Evolutionary conservation across 2,113 vertebrate genomes (phyloP).

Genomic region (Corythoichthys intestinalis): DNA sequence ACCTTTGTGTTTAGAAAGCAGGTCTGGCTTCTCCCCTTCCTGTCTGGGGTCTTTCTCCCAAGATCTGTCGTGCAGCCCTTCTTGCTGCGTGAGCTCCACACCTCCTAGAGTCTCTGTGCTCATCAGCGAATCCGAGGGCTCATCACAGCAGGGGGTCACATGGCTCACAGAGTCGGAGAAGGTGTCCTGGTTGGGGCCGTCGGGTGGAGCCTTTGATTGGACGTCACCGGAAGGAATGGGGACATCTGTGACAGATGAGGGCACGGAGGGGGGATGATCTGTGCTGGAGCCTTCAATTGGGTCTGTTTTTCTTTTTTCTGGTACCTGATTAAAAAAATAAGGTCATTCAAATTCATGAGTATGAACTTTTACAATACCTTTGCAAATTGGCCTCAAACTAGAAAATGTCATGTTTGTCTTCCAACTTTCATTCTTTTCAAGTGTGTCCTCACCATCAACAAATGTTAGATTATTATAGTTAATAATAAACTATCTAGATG

Average conservation of each 20-base stretch:
- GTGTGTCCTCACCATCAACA: not conserved
- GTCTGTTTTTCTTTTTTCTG: constrained; percentile 33
- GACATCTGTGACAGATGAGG: constrained; percentile 12
- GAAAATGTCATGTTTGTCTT: not conserved
- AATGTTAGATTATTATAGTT: not conserved
- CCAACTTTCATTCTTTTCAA: not conserved
- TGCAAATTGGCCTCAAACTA: not conserved
- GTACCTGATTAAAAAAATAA: constrained; percentile 35
- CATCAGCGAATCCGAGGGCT: constrained; percentile 26
- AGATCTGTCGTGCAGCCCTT: constrained; percentile 22
- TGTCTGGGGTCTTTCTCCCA: constrained; percentile 18
- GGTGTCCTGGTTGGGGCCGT: constrained; percentile 44
- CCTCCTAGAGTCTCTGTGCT: constrained; percentile 53
- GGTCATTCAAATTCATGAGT: constrained; percentile 1
- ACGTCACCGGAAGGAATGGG: constrained; percentile 23
- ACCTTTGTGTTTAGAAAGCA: constrained; percentile 53
- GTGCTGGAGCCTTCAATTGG: constrained; percentile 21
- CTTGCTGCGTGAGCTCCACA: constrained; percentile 30
- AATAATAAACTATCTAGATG: not conserved
- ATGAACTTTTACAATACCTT: not conserved
- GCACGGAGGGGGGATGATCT: constrained; percentile 1
- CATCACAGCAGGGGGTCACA: constrained; percentile 47
- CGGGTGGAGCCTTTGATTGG: constrained; percentile 27
- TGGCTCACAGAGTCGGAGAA: constrained; percentile 69
- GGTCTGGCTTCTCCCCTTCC: constrained; percentile 45